phyloP scores from a whole-genome alignment of 2,113 vertebrate species.

The mouse (Mus musculus) region GRCm39 chr4:148406501-148407000 shows the following conservation, averaged over 20 bases:
- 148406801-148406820: conserved; percentile 80
- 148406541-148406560: background rate
- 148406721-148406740: conserved; percentile 75
- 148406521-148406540: background rate
- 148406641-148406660: background rate
- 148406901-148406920: background rate
- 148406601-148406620: background rate
- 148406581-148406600: background rate
- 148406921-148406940: background rate
- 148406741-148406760: conserved; percentile 81
- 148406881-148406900: rapidly evolving
- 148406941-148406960: background rate
- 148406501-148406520: background rate
- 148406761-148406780: conserved; percentile 85
- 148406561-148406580: background rate
- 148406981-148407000: background rate
- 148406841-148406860: conserved; percentile 29
- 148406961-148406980: background rate
- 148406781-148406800: conserved; percentile 77
- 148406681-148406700: background rate
- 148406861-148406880: background rate
- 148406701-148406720: background rate
- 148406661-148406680: background rate
- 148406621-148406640: rapidly evolving
- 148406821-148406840: conserved; percentile 56